phyloP scores from a whole-genome alignment of 2,113 vertebrate species.

The Malurus alboscapulatus region DNA sequence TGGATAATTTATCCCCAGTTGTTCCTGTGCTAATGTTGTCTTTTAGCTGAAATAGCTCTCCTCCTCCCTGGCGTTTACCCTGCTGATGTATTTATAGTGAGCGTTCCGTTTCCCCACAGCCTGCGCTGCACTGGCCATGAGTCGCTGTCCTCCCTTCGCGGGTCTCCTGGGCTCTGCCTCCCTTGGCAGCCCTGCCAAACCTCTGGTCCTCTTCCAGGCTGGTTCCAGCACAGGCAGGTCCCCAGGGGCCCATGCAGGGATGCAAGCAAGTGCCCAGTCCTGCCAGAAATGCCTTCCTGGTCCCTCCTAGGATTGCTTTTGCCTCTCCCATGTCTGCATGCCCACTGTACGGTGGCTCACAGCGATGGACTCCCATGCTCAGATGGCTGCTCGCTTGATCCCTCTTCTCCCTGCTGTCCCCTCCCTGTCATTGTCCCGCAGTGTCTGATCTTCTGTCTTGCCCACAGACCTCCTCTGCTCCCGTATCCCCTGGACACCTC shows the following conservation, averaged over 20 bases:
- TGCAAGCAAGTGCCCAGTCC: neutral
- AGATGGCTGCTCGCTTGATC: fast-evolving
- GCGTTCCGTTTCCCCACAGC: neutral
- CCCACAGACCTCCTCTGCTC: neutral
- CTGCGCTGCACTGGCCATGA: neutral
- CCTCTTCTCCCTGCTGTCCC: neutral
- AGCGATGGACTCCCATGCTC: neutral
- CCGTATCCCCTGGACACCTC: neutral
- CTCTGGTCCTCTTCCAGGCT: neutral
- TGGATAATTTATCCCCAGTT: slow-evolving; percentile 51
- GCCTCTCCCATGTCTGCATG: neutral
- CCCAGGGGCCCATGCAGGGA: neutral
- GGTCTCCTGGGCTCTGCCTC: neutral
- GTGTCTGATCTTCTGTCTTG: neutral
- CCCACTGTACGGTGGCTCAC: fast-evolving
- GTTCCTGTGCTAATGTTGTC: slow-evolving; percentile 44
- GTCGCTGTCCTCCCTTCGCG: neutral
- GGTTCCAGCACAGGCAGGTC: neutral
- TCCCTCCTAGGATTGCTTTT: neutral
- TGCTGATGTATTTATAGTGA: slow-evolving; percentile 57
- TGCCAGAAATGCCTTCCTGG: neutral
- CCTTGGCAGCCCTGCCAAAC: neutral
- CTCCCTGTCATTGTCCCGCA: fast-evolving
- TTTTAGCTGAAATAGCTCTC: slow-evolving; percentile 66
- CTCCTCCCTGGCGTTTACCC: slow-evolving; percentile 35